A percentile compares a stretch with the other conserved stretches of the same genome.
These are phyloP conservation scores for Bombus breviceps DNA, from an alignment of 1,140 invertebrate species.

Conservation along the genomic window DNA sequence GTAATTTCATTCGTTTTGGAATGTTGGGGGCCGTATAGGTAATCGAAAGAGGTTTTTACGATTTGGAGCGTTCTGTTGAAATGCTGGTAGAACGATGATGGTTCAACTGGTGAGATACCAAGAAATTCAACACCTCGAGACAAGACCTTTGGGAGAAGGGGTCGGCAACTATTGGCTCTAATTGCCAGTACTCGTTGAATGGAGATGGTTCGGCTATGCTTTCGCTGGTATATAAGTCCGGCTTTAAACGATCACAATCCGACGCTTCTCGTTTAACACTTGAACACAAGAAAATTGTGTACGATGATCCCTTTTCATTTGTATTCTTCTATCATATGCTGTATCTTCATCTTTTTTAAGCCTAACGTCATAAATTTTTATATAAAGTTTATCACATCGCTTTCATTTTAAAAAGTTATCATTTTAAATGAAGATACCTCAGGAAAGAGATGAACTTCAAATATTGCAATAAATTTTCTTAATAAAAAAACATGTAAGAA, in stretches of 20 bases:
- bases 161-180: conserved; percentile 61
- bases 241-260: conserved; percentile 49
- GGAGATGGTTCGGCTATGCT: conserved; percentile 49
- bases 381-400: not conserved
- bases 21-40: not conserved
- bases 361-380: not conserved
- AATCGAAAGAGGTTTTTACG: not conserved
- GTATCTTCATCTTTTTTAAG: not conserved
- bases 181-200: conserved; percentile 60
- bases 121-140: conserved; percentile 69
- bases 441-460: not conserved
- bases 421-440: no score
- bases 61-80: not conserved
- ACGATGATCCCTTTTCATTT: conserved; percentile 4
- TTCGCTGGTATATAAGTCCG: conserved; percentile 46
- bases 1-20: not conserved
- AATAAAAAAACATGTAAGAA: not conserved
- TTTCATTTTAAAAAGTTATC: no score
- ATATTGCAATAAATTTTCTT: not conserved
- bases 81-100: conserved; percentile 43
- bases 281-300: conserved; percentile 58
- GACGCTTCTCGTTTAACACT: conserved; percentile 73
- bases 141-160: conserved; percentile 52
- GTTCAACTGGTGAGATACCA: conserved; percentile 58
- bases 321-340: not conserved